These are phyloP conservation scores for Pipistrellus pipistrellus DNA, from an alignment of 2,797 vertebrate genomes.

Conservation along the genomic window DNA sequence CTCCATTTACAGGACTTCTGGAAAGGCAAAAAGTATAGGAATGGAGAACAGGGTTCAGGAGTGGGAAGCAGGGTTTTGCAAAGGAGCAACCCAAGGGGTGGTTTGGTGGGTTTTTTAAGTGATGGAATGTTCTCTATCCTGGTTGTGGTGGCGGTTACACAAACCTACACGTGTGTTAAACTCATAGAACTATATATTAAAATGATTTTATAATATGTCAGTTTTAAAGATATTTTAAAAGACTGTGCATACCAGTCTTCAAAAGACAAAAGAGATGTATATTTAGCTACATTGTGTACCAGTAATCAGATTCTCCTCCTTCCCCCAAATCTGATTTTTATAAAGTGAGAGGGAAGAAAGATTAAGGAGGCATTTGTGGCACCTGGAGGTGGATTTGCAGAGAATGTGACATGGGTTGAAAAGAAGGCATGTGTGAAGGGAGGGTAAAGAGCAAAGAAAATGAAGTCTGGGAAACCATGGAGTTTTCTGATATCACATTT, in stretches of 20 bases:
- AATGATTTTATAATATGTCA: constrained; percentile 27
- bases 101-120: neutral
- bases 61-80: constrained; percentile 1
- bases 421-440: constrained; percentile 29
- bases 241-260: constrained; percentile 23
- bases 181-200: constrained; percentile 11
- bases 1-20: constrained; percentile 38
- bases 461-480: neutral
- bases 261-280: constrained; percentile 46
- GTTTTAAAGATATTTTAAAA: constrained; percentile 22
- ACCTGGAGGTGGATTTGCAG: constrained; percentile 71
- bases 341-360: constrained; percentile 70
- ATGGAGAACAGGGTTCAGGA: neutral
- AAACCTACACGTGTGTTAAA: constrained; percentile 26
- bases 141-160: constrained; percentile 16
- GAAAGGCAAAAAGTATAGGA: constrained; percentile 1
- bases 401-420: constrained; percentile 16
- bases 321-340: constrained; percentile 61
- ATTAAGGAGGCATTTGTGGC: constrained; percentile 61
- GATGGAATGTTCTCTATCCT: constrained; percentile 1
- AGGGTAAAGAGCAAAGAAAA: constrained; percentile 61
- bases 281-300: constrained; percentile 66
- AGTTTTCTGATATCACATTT: constrained; percentile 47
- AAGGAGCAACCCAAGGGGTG: neutral
- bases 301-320: constrained; percentile 61